Conservation (phyloP, 1,140 invertebrate species). For the Camponotus floridanus region DNA sequence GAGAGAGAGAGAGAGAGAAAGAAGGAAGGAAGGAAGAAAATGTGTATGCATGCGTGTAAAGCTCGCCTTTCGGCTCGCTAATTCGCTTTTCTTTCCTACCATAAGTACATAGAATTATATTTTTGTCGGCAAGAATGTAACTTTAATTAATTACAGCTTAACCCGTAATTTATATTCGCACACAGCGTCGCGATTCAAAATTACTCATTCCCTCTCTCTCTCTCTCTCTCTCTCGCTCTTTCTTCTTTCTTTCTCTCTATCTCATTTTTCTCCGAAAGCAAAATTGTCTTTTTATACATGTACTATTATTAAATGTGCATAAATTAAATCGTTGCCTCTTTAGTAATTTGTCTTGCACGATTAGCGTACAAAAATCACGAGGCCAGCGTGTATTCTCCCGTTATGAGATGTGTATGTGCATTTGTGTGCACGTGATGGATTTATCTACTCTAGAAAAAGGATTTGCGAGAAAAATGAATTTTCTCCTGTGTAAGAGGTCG, state of each 20-base stretch:
- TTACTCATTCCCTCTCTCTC: conserved; percentile 1
- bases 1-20: neutral
- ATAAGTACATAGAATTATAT: conserved; percentile 20
- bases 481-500: conserved; percentile 25
- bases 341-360: neutral
- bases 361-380: conserved; percentile 26
- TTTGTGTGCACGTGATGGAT: conserved; percentile 10
- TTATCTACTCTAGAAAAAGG: conserved; percentile 44
- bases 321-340: neutral
- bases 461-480: conserved; percentile 52
- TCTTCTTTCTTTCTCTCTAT: too few species aligned
- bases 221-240: too few species aligned
- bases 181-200: conserved; percentile 9
- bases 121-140: conserved; percentile 42
- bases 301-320: neutral
- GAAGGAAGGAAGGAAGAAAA: neutral
- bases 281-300: neutral
- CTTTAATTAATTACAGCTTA: conserved; percentile 54
- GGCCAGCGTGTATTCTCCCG: neutral
- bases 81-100: neutral
- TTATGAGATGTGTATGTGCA: neutral
- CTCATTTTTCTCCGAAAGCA: neutral
- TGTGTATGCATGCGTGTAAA: conserved; percentile 20
- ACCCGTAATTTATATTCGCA: conserved; percentile 41
- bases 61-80: conserved; percentile 8